Evolutionary conservation across 2,888 invertebrate species (phyloP), one percentile per base, ranked within the genome.

Genomic region (Macropis europaea): DNA sequence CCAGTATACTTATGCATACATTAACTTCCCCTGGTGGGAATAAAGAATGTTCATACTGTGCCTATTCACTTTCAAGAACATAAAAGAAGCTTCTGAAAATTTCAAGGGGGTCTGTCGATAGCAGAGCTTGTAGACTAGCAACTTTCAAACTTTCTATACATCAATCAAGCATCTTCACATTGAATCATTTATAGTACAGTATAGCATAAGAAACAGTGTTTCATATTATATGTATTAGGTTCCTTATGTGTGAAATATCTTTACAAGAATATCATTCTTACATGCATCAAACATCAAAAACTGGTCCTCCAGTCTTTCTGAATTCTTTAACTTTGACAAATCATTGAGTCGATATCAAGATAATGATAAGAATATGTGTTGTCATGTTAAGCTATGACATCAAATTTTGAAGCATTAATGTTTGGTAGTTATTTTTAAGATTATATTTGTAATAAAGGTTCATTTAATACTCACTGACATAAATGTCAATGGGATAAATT

Each of bases 1-100:
- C 86, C 78, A 73, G 68, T 86, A 79, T 84, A 81, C 86, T 88
- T 85, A 74, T 82, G 87, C 85, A 89, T 89, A 87, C 61, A 88
- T 89, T 88, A 86, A 78, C 61, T 66, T 82, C 83, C 84, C 84
- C 82, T 74, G 79, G 72, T 69, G 70, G 30, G 67, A 67, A 66
- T 66, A 53, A 77, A 73, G 76, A 82, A 79, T 81, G 77, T 82
- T 62, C 73, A 68, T 76, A 78, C 71, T 66, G 42, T 57, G 71
- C 73, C 64, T 75, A 68, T 59, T 68, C 80, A 75, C 63, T 81
- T 82, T 77, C 79, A 84, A 79, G 77, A 79, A 73, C 77, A 67
- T 72, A 19, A 75, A 82, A 76, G 78, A 83, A 75, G 73, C 75
- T 56, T 13, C 68, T 59, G 38, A 73, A 66, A 74, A 75, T 62